Evolutionary conservation across 64 coral and sea anemone species (phyloP).

Genomic region (Stichodactyla mertensii): DNA sequence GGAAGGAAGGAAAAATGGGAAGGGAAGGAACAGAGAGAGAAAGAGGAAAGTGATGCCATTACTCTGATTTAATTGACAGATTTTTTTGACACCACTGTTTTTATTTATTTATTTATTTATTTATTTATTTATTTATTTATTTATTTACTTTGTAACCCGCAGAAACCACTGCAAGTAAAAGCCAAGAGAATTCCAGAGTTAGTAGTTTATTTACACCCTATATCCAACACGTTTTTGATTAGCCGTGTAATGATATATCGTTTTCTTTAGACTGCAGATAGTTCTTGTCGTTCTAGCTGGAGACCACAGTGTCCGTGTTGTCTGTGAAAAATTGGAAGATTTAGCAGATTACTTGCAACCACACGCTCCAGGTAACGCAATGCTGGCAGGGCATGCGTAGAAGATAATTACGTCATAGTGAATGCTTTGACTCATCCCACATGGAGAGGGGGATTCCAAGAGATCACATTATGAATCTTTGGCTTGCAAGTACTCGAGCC

Average conservation of each 20-base stretch:
- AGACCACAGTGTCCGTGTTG: constrained; percentile 33
- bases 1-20: too few species aligned
- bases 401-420: too few species aligned
- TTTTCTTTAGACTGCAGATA: constrained; percentile 64
- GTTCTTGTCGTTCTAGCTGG: constrained; percentile 51
- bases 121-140: too few species aligned
- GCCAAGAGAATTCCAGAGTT: constrained; percentile 77
- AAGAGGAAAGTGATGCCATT: too few species aligned
- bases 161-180: constrained; percentile 81
- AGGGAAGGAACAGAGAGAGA: too few species aligned
- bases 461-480: too few species aligned
- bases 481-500: too few species aligned
- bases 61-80: too few species aligned
- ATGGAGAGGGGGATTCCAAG: too few species aligned
- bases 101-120: too few species aligned
- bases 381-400: background rate
- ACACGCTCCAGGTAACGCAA: constrained; percentile 58
- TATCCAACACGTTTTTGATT: background rate
- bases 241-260: background rate
- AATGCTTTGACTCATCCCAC: too few species aligned
- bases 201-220: constrained; percentile 7
- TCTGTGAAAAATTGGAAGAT: constrained; percentile 66
- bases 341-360: constrained; percentile 75
- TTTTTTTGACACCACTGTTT: too few species aligned
- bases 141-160: background rate